Evolutionary conservation across 2,113 vertebrate genomes (phyloP), one percentile per base, ranked within the genome.

Genomic region (Rafetus swinhoei): DNA sequence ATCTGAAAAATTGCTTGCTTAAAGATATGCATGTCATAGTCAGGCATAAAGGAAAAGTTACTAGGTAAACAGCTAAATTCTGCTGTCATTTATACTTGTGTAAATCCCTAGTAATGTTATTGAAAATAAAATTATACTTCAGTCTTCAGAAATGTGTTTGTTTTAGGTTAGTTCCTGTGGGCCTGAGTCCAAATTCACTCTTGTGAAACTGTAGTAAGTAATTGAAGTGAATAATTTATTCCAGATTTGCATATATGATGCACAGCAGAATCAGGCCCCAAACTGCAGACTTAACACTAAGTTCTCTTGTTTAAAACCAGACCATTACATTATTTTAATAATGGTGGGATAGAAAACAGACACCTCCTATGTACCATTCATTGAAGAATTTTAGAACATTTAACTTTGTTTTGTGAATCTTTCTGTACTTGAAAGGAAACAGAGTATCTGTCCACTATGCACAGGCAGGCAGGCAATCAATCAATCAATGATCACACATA

Each of bases 401-500:
- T 90, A 94, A n/a, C 95, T 97, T 97, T 98, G 96, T 96, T 97
- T 97, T 97, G 93, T 97, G 97, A 96, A 97, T 97, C 94, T 97
- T 97, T 95, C 95, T 96, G 93, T 97, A 97, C 97, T 97, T 95
- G 92, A 97, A 98, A 98, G 96, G 96, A 97, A 97, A 94, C 93
- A 97, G 80, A 92, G 95, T 96, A 95, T 97, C 97, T 97, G 96
- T 97, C 98, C 95, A 95, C 93, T 97, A 95, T 93, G 93, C 93
- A 92, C 90, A 96, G 95, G 95, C 94, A 96, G 90, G 95, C 93
- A 94, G 97, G 96, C 97, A 98, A 97, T 96, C 98, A 98, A 98
- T 98, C 98, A 98, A 98, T 98, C 98, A 98, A 96, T 94, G 94
- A 98, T 96, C 94, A 97, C 94, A 96, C 95, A 94, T 97, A 97